Base-by-base conservation (phyloP, 2,113 vertebrate species). In the Aleadryas rufinucha region DNA sequence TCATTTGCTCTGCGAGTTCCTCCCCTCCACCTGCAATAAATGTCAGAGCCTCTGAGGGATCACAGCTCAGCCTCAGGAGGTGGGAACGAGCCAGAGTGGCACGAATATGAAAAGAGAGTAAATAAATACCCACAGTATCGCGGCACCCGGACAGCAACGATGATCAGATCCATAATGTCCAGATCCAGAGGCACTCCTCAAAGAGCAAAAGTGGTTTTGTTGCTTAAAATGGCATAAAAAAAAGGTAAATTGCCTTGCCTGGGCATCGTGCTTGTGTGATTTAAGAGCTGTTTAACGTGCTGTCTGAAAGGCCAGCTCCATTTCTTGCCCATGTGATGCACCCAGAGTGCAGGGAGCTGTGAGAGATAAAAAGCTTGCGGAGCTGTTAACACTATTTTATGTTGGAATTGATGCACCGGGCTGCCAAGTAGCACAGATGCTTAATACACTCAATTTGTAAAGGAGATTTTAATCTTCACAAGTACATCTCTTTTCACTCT, bases 381-480 rank as follows among this genome's bases (percentile, higher is more conserved):
- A 85, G 66, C 89, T 85, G 90, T 87, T 96, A 87, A 61, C 65
- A 23, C 45, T 89, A 33, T 92, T 96, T 91, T 91, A 57, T 91
- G 86, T 44, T 28, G 7, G 78, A 79, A 90, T 63, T 80, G 87
- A 90, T 88, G 82, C 75, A 39, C 63, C 66, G 47, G 70, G 77
- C 87, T 72, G 84, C 81, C 87, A 61, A 91, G 85, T 31, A 72
- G 65, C 74, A 82, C 74, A 85, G 87, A 69, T 33, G 59, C 63
- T 63, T 94, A 95, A 93, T 89, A 83, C 70, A 72, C 61, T 94
- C 87, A 45, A 61, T 93, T 91, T 89, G 78, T 61, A 81, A 90
- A 66, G 59, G 77, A 89, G 93, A 77, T 95, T 93, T 96, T 91
- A 90, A 93, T 96, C 93, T 96, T 80, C 84, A 66, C 61, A 19